phyloP scores from a whole-genome alignment of 2,797 vertebrate species.

The Sphaeramia orbicularis region DNA sequence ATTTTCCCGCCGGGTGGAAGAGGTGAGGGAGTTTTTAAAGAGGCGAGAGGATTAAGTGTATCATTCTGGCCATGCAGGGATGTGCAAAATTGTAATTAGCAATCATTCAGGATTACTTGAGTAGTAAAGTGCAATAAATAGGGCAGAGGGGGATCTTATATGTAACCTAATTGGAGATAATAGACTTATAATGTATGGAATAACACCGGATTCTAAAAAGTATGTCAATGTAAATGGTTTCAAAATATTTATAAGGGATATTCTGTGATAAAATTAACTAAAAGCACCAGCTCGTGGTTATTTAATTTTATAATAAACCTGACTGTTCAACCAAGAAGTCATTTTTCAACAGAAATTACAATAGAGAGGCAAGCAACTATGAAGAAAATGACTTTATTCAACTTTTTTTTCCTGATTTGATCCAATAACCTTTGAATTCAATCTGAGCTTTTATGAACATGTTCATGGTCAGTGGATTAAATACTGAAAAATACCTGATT shows the following conservation, averaged over 20 bases:
- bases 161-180: constrained; percentile 33
- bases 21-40: constrained; percentile 44
- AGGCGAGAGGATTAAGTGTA: constrained; percentile 58
- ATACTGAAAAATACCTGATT: too few species aligned
- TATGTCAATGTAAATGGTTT: background rate
- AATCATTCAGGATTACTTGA: constrained; percentile 30
- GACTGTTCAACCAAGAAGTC: constrained; percentile 10
- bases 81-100: constrained; percentile 35
- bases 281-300: background rate
- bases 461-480: too few species aligned
- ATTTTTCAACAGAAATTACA: constrained; percentile 5
- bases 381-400: background rate
- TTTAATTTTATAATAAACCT: background rate
- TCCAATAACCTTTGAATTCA: too few species aligned
- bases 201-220: background rate
- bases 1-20: constrained; percentile 48
- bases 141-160: background rate
- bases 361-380: background rate
- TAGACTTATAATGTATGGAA: background rate
- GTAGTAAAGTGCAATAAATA: constrained; percentile 27
- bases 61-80: constrained; percentile 23
- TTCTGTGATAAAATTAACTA: background rate
- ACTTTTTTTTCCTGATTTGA: background rate
- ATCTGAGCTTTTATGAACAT: too few species aligned
- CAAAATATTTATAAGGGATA: constrained; percentile 1